A percentile compares a stretch with the other conserved stretches of the same genome.
These are phyloP conservation scores for Microplitis demolitor DNA, from an alignment of 1,140 invertebrate species.

Conservation along the genomic window DNA sequence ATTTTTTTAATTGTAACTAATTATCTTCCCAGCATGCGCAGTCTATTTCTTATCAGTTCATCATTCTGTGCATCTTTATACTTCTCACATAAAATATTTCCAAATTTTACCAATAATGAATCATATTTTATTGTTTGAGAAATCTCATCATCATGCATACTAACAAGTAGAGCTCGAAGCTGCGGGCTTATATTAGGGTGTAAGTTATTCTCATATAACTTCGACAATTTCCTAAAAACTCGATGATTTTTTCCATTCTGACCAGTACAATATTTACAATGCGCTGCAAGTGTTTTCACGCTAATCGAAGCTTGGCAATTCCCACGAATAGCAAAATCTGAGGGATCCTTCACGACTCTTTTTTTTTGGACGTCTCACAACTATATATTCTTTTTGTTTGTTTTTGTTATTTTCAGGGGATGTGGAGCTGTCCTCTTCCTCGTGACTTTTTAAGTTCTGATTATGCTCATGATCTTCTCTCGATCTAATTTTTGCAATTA, in stretches of 20 bases:
- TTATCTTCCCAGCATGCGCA: background rate
- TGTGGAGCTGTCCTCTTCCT: too few species aligned
- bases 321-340: background rate
- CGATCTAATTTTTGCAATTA: background rate
- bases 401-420: background rate
- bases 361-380: background rate
- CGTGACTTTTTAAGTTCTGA: background rate
- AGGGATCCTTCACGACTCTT: background rate
- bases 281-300: background rate
- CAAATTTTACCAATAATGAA: background rate
- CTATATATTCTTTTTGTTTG: background rate
- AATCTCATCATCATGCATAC: background rate
- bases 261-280: background rate
- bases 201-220: background rate
- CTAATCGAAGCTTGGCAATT: background rate
- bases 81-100: background rate
- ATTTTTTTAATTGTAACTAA: background rate
- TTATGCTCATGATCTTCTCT: background rate
- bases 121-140: background rate
- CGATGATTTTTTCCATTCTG: background rate
- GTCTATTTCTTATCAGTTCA: background rate
- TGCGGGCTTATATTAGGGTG: background rate
- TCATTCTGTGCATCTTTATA: background rate
- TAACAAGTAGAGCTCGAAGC: background rate
- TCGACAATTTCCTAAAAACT: background rate